Evolutionary conservation across 2,797 vertebrate species (phyloP), one percentile per base, ranked within the genome.

Genomic region (Urophycis tenuis): DNA sequence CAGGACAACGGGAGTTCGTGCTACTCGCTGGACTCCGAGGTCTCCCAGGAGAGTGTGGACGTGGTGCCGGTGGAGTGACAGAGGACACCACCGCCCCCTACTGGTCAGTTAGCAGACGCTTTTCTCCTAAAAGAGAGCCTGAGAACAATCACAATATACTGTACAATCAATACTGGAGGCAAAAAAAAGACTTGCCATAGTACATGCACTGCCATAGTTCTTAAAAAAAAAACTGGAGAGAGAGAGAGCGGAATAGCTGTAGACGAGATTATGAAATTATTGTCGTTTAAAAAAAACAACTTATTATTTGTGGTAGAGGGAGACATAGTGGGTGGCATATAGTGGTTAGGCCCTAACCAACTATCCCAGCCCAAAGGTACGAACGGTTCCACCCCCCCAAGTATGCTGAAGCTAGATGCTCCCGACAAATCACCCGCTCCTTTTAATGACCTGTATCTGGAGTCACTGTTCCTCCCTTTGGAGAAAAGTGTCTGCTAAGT

Each of bases 1-100:
- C 95, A 95, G 78, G 95, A 95, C 83, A 95, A 94, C 22, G 92
- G 95, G 60, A 96, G 95, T 84, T 95, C 95, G 72, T 94, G 94
- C 87, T 95, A 93, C 86, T 93, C 95, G 0, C 91, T 96, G 82
- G 96, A 96, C 91, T 94, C 95, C 0, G 95, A 96, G 85, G 86
- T 95, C 75, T 94, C 95, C 70, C 96, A 95, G 87, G 97, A 95
- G 87, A 96, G 92, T 0, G 91, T 93, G 17, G 96, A 97, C 12
- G 92, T 94, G 0, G 93, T 95, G 53, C 88, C 95, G 0, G 94
- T 95, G 2, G 96, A 97, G 85, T 98, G 84, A 91, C 32, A 5
- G 7, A 1, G 22, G 22, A 29, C 64, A 30, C 67, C 12, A 32
- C 67, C 67, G 67, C 53, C 53, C n/a, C 53, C 53, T 60, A 10